Evolutionary conservation across 1,140 invertebrate species (phyloP).

Genomic region (Aphaenogaster rudis): DNA sequence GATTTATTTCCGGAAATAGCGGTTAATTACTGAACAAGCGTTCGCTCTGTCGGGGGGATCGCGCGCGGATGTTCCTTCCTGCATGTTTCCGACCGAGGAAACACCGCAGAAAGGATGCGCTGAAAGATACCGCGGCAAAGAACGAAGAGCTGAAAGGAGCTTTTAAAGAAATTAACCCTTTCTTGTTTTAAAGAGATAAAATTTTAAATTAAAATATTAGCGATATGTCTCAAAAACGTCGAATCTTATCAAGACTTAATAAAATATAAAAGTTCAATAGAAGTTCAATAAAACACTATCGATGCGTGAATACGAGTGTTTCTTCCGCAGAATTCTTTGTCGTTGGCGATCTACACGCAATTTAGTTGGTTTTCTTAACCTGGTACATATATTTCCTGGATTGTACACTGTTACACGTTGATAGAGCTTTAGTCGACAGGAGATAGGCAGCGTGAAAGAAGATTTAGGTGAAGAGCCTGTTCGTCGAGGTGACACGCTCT

Average conservation of each 20-base stretch:
- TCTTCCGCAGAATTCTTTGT: background rate
- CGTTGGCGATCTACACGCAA: background rate
- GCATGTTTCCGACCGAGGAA: background rate
- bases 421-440: constrained; percentile 21
- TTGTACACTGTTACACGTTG: constrained; percentile 13
- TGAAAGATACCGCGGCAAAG: background rate
- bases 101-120: background rate
- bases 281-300: background rate
- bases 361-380: constrained; percentile 11
- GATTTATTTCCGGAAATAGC: constrained; percentile 14
- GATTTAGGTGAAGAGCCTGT: constrained; percentile 35
- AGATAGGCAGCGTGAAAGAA: constrained; percentile 27
- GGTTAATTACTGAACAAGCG: constrained; percentile 33
- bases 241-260: background rate
- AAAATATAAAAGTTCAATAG: no score
- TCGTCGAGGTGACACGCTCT: constrained; percentile 30
- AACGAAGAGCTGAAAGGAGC: background rate
- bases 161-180: constrained; percentile 2
- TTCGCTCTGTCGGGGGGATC: background rate
- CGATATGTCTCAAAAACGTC: no score
- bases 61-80: background rate
- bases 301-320: background rate
- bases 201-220: background rate
- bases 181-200: background rate
- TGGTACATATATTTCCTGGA: background rate